These are phyloP conservation scores for Drosophila navojoa DNA, from an alignment of 1,140 invertebrate genomes.

Conservation along the genomic window DNA sequence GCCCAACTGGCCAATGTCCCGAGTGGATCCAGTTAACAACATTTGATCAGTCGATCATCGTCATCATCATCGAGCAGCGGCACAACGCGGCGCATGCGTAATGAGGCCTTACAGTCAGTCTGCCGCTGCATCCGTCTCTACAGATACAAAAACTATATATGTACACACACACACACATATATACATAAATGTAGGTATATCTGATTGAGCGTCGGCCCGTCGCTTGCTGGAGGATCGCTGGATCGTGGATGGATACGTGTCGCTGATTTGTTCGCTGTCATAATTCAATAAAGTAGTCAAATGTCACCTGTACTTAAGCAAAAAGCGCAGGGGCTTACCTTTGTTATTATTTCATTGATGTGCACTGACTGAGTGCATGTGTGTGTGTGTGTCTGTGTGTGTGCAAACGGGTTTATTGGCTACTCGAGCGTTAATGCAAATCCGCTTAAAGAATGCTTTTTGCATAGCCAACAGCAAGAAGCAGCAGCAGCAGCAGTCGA, in stretches of 20 bases:
- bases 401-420: conserved; percentile 40
- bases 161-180: background rate
- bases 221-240: conserved; percentile 9
- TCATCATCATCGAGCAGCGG: conserved; percentile 27
- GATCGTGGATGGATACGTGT: conserved; percentile 43
- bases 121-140: background rate
- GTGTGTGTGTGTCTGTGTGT: conserved; percentile 1
- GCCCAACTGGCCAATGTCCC: conserved; percentile 20
- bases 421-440: conserved; percentile 25
- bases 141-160: conserved; percentile 1
- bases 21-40: conserved; percentile 2
- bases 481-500: background rate
- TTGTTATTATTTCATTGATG: conserved; percentile 37
- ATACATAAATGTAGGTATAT: background rate
- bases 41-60: conserved; percentile 20
- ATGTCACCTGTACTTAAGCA: conserved; percentile 58
- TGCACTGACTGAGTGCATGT: background rate
- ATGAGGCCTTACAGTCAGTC: conserved; percentile 37
- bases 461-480: background rate
- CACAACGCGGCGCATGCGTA: conserved; percentile 64
- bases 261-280: conserved; percentile 83
- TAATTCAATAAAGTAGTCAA: conserved; percentile 83
- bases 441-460: conserved; percentile 38
- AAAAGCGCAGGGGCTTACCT: conserved; percentile 51
- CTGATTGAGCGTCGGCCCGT: conserved; percentile 18